Evolutionary conservation across 2,888 invertebrate species (phyloP).

Genomic region (Cephus pulcher): DNA sequence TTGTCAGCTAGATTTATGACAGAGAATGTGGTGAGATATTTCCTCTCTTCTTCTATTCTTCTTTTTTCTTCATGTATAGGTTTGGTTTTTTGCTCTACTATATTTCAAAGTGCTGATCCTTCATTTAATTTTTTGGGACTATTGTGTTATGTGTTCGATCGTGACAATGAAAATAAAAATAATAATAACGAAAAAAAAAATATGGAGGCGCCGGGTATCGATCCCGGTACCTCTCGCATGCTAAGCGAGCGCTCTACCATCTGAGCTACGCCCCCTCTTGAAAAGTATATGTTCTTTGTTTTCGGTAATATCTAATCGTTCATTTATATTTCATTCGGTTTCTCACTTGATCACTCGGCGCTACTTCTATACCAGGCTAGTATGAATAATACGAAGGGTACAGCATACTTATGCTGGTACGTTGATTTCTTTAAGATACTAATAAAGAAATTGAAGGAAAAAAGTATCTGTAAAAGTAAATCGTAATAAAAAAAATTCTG

Average conservation of each 20-base stretch:
- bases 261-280: conserved; percentile 60
- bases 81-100: no score
- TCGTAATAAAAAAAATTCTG: no score
- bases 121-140: no score
- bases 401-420: no score
- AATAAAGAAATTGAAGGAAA: no score
- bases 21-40: no score
- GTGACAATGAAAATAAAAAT: not conserved
- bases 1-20: no score
- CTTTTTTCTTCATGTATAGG: no score
- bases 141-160: not conserved
- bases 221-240: conserved; percentile 65
- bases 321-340: conserved; percentile 32
- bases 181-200: not conserved
- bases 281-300: not conserved
- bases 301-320: not conserved
- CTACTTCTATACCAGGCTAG: conserved; percentile 31
- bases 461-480: no score
- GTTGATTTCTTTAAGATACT: no score
- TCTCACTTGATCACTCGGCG: conserved; percentile 44
- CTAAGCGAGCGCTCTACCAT: conserved; percentile 65
- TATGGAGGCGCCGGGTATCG: conserved; percentile 62
- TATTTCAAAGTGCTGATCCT: no score
- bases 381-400: conserved; percentile 12
- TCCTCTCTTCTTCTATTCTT: no score